phyloP scores from a whole-genome alignment of 2,797 vertebrate genomes.

The Rhadinocentrus ornatus region DNA sequence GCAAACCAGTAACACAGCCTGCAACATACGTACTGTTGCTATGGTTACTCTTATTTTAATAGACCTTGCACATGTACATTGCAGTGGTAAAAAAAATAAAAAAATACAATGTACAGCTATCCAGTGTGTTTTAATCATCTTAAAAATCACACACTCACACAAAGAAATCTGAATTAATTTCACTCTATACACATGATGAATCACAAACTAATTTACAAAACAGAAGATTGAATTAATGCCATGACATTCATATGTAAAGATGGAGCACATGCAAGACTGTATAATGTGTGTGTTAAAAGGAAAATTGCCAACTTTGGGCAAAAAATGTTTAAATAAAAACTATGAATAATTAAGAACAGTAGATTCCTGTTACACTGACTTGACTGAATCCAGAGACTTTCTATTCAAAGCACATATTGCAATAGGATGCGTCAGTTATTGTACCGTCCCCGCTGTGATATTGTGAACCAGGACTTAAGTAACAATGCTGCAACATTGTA shows the following conservation, averaged over 20 bases:
- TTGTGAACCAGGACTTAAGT: neutral
- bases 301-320: neutral
- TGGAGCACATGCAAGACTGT: neutral
- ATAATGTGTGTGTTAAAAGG: neutral
- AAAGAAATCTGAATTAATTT: neutral
- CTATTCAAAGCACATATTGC: neutral
- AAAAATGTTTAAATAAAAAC: neutral
- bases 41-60: constrained; percentile 46
- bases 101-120: constrained; percentile 3
- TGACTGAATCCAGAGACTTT: neutral
- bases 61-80: constrained; percentile 15
- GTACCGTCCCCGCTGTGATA: neutral
- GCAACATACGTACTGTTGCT: constrained; percentile 37
- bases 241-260: neutral
- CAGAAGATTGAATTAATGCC: neutral
- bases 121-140: neutral
- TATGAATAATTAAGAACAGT: neutral
- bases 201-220: neutral
- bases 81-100: neutral
- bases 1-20: constrained; percentile 12
- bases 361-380: neutral
- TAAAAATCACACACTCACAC: neutral
- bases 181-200: neutral
- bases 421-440: neutral
- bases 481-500: constrained; percentile 13